Evolutionary conservation across 2,888 invertebrate species (phyloP), one percentile per base, ranked within the genome.

Genomic region (Hecatera dysodea): DNA sequence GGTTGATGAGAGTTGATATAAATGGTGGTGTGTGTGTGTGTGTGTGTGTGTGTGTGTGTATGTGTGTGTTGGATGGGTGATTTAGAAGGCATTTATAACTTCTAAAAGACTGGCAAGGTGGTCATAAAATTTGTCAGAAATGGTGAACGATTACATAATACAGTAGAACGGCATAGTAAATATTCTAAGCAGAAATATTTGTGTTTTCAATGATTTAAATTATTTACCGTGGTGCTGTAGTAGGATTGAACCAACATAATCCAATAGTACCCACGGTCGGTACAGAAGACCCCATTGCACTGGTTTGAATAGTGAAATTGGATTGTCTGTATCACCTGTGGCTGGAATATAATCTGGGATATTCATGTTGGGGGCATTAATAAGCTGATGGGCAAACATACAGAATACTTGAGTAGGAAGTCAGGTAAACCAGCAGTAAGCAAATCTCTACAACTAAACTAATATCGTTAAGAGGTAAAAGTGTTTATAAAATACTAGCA

Each of bases 261-360:
- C 24, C 19, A 72, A 50, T 48, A 42, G 24, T 42, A n/a, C n/a
- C n/a, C n/a, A 22, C 12, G 24, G 24, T 50, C 7, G 29, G n/a
- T 50, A 72, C 15, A 29, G 61, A 36, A 17, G 2, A 17, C 22
- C 17, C 17, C 12, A 62, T 36, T 62, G 48, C 33, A 36, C 24
- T 5, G 6, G 36, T 19, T 56, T 19, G 42, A 27, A 15, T 36
- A 36, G 27, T 33, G 50, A 53, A 52, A 53, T 73, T 61, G 36
- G 36, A 73, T 71, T 73, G 52, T 36, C 19, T 36, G 12, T 52
- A 7, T 56, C 36, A 33, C 33, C 22, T 36, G 22, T 15, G 27
- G 12, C 15, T 8, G 36, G 22, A 46, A 71, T 71, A 36, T 48
- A 22, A 70, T 71, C 46, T 70, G 36, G 33, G 24, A 36, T 71